These are phyloP conservation scores for Enteromius radiatus DNA, from an alignment of 2,797 vertebrate genomes.

Conservation along the genomic window DNA sequence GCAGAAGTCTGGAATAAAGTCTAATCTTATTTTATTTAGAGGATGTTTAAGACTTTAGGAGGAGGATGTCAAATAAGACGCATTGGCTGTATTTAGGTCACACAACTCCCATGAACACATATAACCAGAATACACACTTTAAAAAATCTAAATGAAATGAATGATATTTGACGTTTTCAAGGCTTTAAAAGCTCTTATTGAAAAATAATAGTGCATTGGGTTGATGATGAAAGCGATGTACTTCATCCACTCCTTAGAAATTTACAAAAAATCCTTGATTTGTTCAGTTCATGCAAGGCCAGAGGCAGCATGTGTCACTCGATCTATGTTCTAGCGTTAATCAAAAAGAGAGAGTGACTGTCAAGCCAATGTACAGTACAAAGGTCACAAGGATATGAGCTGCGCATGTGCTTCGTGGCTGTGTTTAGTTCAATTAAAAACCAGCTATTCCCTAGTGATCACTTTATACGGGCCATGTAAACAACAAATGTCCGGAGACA, in stretches of 20 bases:
- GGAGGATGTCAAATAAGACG: background rate
- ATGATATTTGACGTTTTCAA: background rate
- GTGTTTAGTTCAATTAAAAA: constrained; percentile 23
- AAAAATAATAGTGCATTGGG: background rate
- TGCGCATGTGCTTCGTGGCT: background rate
- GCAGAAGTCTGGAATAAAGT: background rate
- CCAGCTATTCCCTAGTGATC: constrained; percentile 25
- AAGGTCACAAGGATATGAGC: constrained; percentile 28
- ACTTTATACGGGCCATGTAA: background rate
- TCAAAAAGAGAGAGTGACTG: constrained; percentile 17
- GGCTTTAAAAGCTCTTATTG: background rate
- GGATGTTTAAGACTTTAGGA: background rate
- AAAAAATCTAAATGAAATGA: background rate
- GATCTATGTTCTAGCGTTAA: constrained; percentile 21
- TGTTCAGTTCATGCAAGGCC: constrained; percentile 33
- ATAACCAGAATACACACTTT: background rate
- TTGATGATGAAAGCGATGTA: constrained; percentile 27
- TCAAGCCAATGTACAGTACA: constrained; percentile 5
- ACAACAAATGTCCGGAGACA: background rate
- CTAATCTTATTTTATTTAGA: background rate
- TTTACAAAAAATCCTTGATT: constrained; percentile 34
- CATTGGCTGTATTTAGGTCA: background rate
- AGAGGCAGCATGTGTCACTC: constrained; percentile 35
- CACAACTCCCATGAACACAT: background rate
- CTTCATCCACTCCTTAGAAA: constrained; percentile 32